Conservation (phyloP, 1,140 invertebrate species). For the Drosophila nigrodunni region DNA sequence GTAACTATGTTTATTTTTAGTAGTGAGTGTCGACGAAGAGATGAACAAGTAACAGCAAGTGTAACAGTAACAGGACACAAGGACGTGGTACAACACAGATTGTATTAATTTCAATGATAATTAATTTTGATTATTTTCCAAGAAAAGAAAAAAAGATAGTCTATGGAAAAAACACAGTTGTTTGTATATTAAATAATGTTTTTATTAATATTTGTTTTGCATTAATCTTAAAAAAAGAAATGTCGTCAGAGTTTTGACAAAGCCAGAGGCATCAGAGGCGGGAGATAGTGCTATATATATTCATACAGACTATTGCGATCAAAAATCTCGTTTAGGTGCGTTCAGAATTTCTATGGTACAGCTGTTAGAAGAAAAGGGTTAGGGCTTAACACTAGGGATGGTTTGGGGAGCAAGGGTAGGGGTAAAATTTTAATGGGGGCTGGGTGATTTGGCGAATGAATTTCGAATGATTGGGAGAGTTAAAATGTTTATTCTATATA, state of each 20-base stretch:
- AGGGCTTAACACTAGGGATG: conserved; percentile 59
- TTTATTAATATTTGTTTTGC: conserved; percentile 45
- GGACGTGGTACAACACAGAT: conserved; percentile 47
- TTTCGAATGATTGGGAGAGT: conserved; percentile 39
- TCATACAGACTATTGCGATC: conserved; percentile 24
- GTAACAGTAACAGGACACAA: conserved; percentile 48
- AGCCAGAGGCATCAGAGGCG: conserved; percentile 27
- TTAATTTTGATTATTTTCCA: conserved; percentile 9
- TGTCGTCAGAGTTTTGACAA: conserved; percentile 10
- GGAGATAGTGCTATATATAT: conserved; percentile 23
- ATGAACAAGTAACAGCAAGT: conserved; percentile 46
- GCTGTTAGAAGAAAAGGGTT: conserved; percentile 64
- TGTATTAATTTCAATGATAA: conserved; percentile 48
- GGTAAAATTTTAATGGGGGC: not conserved
- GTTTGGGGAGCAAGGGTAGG: conserved; percentile 13
- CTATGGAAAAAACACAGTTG: conserved; percentile 54
- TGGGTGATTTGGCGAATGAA: conserved; percentile 25
- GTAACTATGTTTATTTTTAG: conserved; percentile 73
- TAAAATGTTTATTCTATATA: conserved; percentile 58
- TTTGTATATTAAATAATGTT: conserved; percentile 35
- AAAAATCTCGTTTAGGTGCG: conserved; percentile 41
- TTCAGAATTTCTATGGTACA: conserved; percentile 58
- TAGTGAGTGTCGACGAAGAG: conserved; percentile 55
- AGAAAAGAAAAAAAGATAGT: conserved; percentile 19
- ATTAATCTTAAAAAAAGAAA: conserved; percentile 27